Base-by-base conservation (phyloP, 1,140 invertebrate genomes). In the Drosophila arawakana region DNA sequence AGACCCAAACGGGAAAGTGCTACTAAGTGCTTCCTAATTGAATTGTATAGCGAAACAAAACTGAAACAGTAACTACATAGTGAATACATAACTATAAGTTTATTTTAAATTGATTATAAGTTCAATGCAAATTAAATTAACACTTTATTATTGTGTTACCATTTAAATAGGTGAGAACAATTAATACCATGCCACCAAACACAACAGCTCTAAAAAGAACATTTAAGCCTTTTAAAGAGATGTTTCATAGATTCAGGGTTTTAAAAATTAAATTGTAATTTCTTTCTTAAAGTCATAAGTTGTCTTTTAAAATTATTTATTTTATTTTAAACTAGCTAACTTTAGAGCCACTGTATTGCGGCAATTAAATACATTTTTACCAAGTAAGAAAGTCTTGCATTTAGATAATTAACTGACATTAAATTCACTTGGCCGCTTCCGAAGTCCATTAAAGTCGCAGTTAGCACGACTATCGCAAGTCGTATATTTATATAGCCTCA, bases 401-500 rank as follows among this genome's bases (percentile, higher is more conserved):
- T 55, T 65, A 21, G 82, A 54, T 83, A 82, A 89, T 89, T 84
- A 89, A 70, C 61, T 69, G 54, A 61, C 84, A 75, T 78, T 78
- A 73, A 88, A 81, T 89, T 80, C 76, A 80, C 78, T 81, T 78
- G 76, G 73, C 54, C 46, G 43, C 15, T 18, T 49, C 69, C 69
- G 30, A 46, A 9, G 68, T 52, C 73, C 82, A 81, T 81, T 73
- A 88, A 89, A 89, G 68, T 76, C 68, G 39, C 76, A 50, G 67
- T 89, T 73, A 67, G 60, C 71, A 44, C 18, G 66, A 76, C 81
- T 84, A 84, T 78, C 79, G 78, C 79, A 49, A 71, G 78, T 86
- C 78, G 78, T 81, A 81, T 81, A 78, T 85, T 85, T 85, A 86
- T 88, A 88, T 76, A 69, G 81, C 81, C 76, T 9, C 47, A 58